These are phyloP conservation scores for Leptopilina drosophilae DNA, from an alignment of 2,888 invertebrate species.

Conservation along the genomic window DNA sequence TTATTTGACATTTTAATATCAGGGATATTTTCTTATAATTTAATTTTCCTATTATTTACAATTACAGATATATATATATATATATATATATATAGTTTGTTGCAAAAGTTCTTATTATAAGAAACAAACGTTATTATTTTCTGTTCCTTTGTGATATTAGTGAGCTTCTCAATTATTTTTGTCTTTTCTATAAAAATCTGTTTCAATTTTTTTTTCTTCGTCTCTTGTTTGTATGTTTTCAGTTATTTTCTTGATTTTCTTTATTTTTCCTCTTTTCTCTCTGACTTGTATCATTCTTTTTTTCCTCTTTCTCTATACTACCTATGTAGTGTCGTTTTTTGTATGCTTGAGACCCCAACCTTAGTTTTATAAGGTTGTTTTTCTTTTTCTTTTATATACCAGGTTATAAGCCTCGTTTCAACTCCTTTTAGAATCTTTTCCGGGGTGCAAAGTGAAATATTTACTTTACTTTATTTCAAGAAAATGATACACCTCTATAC, in stretches of 20 bases:
- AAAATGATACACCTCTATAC: conserved; percentile 10
- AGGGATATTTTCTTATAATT: too few relatives aligned
- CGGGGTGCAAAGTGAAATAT: conserved; percentile 31
- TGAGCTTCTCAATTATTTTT: conserved; percentile 7
- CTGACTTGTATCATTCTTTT: not conserved
- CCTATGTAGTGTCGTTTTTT: not conserved
- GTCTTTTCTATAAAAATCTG: not conserved
- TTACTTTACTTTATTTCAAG: conserved; percentile 14
- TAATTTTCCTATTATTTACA: too few relatives aligned
- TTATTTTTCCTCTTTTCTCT: not conserved
- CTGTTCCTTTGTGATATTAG: not conserved
- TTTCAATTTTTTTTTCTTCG: not conserved
- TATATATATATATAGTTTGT: too few relatives aligned
- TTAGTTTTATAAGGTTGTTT: conserved; percentile 2
- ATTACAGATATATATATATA: too few relatives aligned
- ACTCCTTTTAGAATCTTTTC: conserved; percentile 25
- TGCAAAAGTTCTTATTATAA: not conserved
- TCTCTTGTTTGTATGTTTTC: conserved; percentile 2
- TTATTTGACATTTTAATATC: too few relatives aligned
- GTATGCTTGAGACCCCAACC: conserved; percentile 13
- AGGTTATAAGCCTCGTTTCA: conserved; percentile 22
- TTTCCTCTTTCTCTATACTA: not conserved
- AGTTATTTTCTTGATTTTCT: not conserved
- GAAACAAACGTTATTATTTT: not conserved
- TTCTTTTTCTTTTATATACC: conserved; percentile 12